These are phyloP conservation scores for Cyanoramphus novaezelandiae DNA, from an alignment of 2,113 vertebrate species.

Conservation along the genomic window DNA sequence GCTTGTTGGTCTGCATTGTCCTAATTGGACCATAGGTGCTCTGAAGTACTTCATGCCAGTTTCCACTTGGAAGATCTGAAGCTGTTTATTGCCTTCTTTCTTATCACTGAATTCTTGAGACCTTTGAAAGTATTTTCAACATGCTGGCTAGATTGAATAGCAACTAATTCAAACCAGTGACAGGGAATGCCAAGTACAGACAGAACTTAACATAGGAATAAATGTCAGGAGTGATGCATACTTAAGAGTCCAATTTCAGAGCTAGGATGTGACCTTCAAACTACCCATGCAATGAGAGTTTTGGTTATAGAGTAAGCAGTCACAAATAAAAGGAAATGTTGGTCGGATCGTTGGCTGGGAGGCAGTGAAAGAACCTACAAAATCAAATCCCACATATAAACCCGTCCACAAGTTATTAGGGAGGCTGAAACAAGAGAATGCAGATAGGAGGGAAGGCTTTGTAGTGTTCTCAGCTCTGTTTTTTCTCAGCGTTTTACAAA, in stretches of 20 bases:
- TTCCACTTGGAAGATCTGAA: neutral
- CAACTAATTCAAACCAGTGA: neutral
- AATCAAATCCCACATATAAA: conserved; percentile 21
- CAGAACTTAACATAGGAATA: neutral
- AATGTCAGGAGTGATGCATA: neutral
- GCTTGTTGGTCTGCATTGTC: neutral
- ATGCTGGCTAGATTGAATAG: neutral
- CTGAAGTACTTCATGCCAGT: neutral
- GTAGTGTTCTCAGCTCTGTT: conserved; percentile 18
- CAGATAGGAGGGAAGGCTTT: neutral
- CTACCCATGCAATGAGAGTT: neutral
- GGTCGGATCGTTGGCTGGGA: neutral
- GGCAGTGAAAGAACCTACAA: neutral
- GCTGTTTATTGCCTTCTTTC: neutral
- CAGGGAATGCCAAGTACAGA: neutral
- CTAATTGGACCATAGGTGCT: neutral
- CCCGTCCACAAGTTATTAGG: conserved; percentile 2
- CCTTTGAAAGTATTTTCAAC: neutral
- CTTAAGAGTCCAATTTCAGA: neutral
- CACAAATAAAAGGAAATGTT: neutral
- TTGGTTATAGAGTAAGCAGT: neutral
- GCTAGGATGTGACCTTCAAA: neutral
- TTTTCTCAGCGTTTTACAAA: conserved; percentile 27
- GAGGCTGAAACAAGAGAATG: conserved; percentile 9
- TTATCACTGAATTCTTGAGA: neutral